phyloP scores from a whole-genome alignment of 1,140 invertebrate genomes.

The Amyelois transitella region DNA sequence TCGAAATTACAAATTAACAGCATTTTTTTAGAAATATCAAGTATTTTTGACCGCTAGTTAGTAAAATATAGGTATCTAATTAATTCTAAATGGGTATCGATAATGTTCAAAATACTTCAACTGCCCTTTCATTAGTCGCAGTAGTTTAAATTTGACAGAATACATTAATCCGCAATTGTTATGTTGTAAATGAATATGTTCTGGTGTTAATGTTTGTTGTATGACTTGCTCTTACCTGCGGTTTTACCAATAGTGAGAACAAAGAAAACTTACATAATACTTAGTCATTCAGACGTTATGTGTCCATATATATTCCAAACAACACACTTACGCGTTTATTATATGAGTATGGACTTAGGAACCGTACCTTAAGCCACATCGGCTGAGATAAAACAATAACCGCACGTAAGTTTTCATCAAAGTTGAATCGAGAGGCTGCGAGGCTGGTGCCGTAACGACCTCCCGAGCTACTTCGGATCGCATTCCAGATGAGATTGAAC shows the following conservation, averaged over 20 bases:
- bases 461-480: constrained; percentile 1
- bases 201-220: not conserved
- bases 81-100: not conserved
- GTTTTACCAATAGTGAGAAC: too few relatives aligned
- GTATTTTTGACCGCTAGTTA: too few relatives aligned
- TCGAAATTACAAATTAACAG: too few relatives aligned
- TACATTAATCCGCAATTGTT: not conserved
- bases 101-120: not conserved
- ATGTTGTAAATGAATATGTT: not conserved
- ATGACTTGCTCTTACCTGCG: too few relatives aligned
- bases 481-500: constrained; percentile 4
- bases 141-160: not conserved
- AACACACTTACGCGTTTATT: too few relatives aligned
- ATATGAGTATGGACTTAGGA: not conserved
- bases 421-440: not conserved
- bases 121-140: not conserved
- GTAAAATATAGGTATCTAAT: too few relatives aligned
- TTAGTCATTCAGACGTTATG: too few relatives aligned
- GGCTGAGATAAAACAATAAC: constrained; percentile 2
- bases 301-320: too few relatives aligned
- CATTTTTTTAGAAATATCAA: too few relatives aligned
- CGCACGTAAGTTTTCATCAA: constrained; percentile 3
- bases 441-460: constrained; percentile 1
- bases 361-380: not conserved
- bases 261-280: too few relatives aligned